Percentiles rank a stretch among this genome's conserved stretches.
Evolutionary conservation across 2,113 vertebrate genomes (phyloP).

Genomic region (Pollimyrus isidori): DNA sequence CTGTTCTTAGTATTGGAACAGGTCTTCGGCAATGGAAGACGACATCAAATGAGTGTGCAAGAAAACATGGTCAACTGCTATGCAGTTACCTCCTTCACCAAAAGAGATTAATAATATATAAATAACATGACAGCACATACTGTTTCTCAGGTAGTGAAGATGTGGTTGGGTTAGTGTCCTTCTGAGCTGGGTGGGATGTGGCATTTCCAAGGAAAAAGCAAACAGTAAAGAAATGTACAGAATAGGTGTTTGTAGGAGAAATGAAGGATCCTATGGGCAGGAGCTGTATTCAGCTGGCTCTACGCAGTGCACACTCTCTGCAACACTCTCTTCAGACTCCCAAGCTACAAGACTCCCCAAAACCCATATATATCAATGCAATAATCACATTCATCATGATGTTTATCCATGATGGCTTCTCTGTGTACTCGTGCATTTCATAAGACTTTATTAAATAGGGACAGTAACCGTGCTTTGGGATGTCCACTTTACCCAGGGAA

Average conservation of each 20-base stretch:
- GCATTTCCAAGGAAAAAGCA: background rate
- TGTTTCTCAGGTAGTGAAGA: background rate
- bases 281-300: background rate
- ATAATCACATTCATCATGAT: background rate
- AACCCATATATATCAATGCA: background rate
- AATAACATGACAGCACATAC: background rate
- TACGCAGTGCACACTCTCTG: no score
- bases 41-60: background rate
- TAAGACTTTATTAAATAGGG: background rate
- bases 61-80: background rate
- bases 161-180: background rate
- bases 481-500: background rate
- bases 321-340: background rate
- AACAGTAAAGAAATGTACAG: background rate
- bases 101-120: background rate
- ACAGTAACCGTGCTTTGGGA: background rate
- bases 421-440: background rate
- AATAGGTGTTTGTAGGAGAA: background rate
- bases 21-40: background rate
- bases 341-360: background rate
- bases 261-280: background rate
- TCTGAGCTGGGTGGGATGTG: background rate
- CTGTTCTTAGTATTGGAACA: background rate
- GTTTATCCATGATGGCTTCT: background rate
- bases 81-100: background rate